Conservation (phyloP, 2,888 invertebrate species). For the Margaritifera margaritifera region DNA sequence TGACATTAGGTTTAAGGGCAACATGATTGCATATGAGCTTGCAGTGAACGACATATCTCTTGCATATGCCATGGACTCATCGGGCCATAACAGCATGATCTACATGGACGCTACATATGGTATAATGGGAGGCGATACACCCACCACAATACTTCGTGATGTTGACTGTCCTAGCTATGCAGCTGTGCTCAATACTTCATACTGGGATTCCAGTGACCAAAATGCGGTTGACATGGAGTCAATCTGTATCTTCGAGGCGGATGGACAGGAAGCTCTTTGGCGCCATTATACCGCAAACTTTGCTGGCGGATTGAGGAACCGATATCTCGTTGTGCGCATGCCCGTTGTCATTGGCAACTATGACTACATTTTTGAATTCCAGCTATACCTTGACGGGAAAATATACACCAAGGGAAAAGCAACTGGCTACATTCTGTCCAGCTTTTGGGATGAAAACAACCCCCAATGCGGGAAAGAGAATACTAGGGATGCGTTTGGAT, state of each 20-base stretch:
- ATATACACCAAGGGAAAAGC: conserved; percentile 40
- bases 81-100: conserved; percentile 49
- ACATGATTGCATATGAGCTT: conserved; percentile 55
- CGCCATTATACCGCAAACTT: conserved; percentile 37
- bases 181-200: conserved; percentile 40
- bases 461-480: conserved; percentile 30
- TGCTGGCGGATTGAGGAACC: conserved; percentile 42
- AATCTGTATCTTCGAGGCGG: conserved; percentile 55
- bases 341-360: conserved; percentile 53
- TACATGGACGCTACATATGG: conserved; percentile 51
- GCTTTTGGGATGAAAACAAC: conserved; percentile 45
- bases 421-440: conserved; percentile 46
- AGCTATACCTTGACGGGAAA: conserved; percentile 49
- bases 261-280: conserved; percentile 49
- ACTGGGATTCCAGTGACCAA: conserved; percentile 32
- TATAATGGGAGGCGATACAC: conserved; percentile 38
- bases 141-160: conserved; percentile 32
- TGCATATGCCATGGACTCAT: conserved; percentile 49
- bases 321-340: conserved; percentile 39
- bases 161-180: conserved; percentile 58
- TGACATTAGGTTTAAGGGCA: conserved; percentile 47
- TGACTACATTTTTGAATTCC: conserved; percentile 54
- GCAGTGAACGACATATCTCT: conserved; percentile 52
- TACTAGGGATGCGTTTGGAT: conserved; percentile 45
- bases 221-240: conserved; percentile 26